Evolutionary conservation across 2,797 vertebrate genomes (phyloP).

Genomic region (Mareca penelope): DNA sequence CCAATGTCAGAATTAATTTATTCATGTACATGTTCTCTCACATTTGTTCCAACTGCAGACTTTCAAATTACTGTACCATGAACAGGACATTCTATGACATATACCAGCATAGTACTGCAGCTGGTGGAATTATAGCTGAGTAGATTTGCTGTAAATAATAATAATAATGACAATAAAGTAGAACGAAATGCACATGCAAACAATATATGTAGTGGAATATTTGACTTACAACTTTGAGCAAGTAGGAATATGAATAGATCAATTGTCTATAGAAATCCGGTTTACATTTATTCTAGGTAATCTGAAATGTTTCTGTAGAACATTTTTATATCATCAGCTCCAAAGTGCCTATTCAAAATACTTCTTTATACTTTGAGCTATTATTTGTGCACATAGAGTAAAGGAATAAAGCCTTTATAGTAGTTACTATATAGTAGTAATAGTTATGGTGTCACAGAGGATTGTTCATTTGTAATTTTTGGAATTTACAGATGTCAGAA

Average conservation of each 20-base stretch:
- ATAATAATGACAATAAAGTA: not conserved
- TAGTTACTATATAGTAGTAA: too few relatives aligned
- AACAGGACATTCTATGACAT: not conserved
- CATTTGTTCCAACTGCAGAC: not conserved
- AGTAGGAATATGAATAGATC: not conserved
- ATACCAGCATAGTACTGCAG: not conserved
- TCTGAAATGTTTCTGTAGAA: not conserved
- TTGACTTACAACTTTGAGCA: not conserved
- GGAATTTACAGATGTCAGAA: not conserved
- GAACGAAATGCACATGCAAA: not conserved
- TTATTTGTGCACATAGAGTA: not conserved
- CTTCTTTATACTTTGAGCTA: not conserved
- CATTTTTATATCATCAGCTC: not conserved
- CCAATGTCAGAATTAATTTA: slow-evolving; percentile 41
- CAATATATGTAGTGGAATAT: not conserved
- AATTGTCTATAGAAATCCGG: not conserved
- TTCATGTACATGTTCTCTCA: not conserved
- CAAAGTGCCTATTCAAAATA: not conserved
- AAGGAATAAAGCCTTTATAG: not conserved
- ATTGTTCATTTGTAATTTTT: not conserved
- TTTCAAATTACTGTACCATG: not conserved
- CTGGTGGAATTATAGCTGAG: not conserved
- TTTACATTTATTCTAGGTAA: not conserved
- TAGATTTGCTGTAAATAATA: not conserved
- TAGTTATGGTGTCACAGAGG: not conserved